Evolutionary conservation across 2,888 invertebrate genomes (phyloP), one percentile per base, ranked within the genome.

Genomic region (Synergus japonicus): DNA sequence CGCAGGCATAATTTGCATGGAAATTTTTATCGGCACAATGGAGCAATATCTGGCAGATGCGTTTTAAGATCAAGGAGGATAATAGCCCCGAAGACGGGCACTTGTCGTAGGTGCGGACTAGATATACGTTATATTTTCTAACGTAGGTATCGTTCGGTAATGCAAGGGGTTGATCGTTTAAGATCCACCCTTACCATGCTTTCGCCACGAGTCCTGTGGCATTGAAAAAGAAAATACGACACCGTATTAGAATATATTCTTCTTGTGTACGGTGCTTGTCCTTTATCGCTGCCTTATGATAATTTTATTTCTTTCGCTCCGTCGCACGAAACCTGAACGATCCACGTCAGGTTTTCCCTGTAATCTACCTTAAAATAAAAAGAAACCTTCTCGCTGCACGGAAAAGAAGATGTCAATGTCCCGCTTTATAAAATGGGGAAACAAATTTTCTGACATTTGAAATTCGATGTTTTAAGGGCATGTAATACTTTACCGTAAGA

Each of bases 11-110:
- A 90, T 90, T 90, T 90, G 90, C 88, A 90, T 90, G 89, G 88
- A 89, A 89, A 90, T 90, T 90, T 90, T 90, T 90, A 90, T 90
- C 87, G 89, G 85, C 83, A 81, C 83, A 82, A 78, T 83, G 80
- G 86, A 83, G 90, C 89, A 90, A 90, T 90, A 90, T 90, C 89
- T 88, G 84, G 88, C 90, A 91, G 90, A 90, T 90, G 90, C 89
- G 87, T 90, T 90, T 54, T 89, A 89, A 89, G 89, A 89, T 88
- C 87, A 83, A 84, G 87, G 85, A 85, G 85, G 86, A 88, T 89
- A 90, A 90, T 88, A 88, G 88, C 88, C 83, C 84, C 79, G 85
- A 85, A 86, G 85, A 86, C 83, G 83, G 78, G 73, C 73, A 73
- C 73, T 73, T 81, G 83, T 76, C 85, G 85, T 86, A 86, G 86